Evolutionary conservation across 2,797 vertebrate species (phyloP).

Genomic region (Peromyscus eremicus): DNA sequence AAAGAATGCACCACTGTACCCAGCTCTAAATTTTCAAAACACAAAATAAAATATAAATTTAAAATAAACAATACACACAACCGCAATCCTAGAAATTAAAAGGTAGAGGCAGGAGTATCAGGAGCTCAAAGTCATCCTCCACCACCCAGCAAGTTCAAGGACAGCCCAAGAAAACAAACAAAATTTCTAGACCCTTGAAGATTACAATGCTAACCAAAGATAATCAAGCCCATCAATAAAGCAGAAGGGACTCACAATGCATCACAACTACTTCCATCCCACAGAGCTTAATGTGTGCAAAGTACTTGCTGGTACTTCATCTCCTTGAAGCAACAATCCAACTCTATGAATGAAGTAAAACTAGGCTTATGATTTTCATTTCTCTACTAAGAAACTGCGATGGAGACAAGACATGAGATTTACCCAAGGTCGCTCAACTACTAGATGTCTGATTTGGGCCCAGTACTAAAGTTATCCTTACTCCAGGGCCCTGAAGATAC

Average conservation of each 20-base stretch:
- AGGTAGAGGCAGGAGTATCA: background rate
- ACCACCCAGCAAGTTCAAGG: background rate
- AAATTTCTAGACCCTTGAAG: background rate
- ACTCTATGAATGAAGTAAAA: slow-evolving; percentile 43
- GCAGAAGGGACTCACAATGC: background rate
- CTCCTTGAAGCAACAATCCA: slow-evolving; percentile 38
- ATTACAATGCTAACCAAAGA: background rate
- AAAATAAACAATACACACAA: slow-evolving; percentile 32
- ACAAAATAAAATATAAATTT: background rate
- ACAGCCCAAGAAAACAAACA: background rate
- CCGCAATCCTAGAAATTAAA: slow-evolving; percentile 21
- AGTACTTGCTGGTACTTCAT: background rate
- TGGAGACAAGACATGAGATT: background rate
- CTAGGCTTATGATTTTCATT: slow-evolving; percentile 41
- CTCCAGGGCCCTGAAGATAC: background rate
- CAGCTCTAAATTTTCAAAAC: slow-evolving; percentile 6
- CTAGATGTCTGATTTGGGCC: background rate
- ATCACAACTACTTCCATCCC: background rate
- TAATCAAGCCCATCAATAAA: background rate
- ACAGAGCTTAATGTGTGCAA: background rate
- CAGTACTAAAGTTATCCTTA: background rate
- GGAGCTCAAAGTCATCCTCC: background rate
- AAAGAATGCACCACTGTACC: background rate
- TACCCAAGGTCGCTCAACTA: slow-evolving; percentile 8
- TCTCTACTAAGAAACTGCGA: slow-evolving; percentile 34